Base-by-base conservation (phyloP, 1,140 invertebrate genomes). In the Leptopilina boulardi region DNA sequence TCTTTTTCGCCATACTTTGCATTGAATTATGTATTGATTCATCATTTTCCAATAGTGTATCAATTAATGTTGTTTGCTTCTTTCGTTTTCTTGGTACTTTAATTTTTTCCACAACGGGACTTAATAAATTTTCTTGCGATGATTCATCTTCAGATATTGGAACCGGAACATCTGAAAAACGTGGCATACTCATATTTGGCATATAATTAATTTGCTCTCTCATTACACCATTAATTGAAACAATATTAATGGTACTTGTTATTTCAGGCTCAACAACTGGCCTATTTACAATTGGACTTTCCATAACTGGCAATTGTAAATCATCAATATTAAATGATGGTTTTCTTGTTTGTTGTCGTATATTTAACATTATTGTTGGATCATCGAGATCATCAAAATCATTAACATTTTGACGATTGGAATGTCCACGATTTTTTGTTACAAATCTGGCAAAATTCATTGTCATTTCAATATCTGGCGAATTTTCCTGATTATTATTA, bases 301-400 rank as follows among this genome's bases (percentile, higher is more conserved):
- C 84, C 10, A 86, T 70, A 42, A 77, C 76, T 8, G 86, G 86
- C 5, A 87, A 15, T 6, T 80, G 76, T 1, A 88, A 72, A 3
- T 88, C 87, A 21, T 84, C 82, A 11, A 89, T 75, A 51, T 88
- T 79, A 8, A 85, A 88, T 82, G 51, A 42, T 80, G 19, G 21
- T 75, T 83, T 73, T 30, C 26, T 13, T 0, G 77, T n/a, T 71
- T 54, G 75, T 11, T 76, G 56, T 23, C 30, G 70, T n/a, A 74
- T 66, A 23, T 77, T 80, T 1, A 82, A 34, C 75, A 87, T 80
- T 18, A 89, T 71, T 0, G 87, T 89, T 26, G 84, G 86, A 11
- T 89, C 86, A 41, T 86, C 87, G 0, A 59, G 26, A 1, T 83
- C 76, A 3, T 83, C 81, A 2, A 85, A 82, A 21, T 75, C 47